Evolutionary conservation across 2,113 vertebrate genomes (phyloP).

Genomic region (Caranx ignobilis): DNA sequence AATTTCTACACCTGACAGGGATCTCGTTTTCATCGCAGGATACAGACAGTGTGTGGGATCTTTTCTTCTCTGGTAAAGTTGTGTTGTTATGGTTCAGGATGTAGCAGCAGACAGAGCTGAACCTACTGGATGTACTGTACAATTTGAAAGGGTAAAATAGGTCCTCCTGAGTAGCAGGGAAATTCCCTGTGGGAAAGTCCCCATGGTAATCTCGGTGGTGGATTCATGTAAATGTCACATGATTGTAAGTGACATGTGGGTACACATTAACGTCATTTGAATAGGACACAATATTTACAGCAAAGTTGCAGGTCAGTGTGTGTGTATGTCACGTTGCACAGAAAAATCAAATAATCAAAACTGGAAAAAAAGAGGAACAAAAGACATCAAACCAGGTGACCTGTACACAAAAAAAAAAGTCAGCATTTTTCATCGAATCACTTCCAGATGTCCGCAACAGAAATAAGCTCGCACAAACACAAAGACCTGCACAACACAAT

Average conservation of each 20-base stretch:
- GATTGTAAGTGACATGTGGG: background rate
- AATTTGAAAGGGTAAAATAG: background rate
- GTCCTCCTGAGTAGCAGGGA: slow-evolving; percentile 16
- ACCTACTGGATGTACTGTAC: background rate
- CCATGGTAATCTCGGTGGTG: background rate
- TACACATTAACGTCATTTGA: background rate
- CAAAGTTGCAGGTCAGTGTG: background rate
- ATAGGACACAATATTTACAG: background rate
- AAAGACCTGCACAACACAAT: slow-evolving; percentile 44
- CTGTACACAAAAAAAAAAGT: background rate
- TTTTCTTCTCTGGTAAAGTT: background rate
- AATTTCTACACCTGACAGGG: background rate
- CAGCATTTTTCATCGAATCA: slow-evolving; percentile 29
- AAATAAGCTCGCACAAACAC: slow-evolving; percentile 58
- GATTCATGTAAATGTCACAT: background rate
- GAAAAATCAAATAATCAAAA: background rate
- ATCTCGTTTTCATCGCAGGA: background rate
- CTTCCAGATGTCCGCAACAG: slow-evolving; percentile 66
- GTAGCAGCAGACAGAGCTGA: background rate
- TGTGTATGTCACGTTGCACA: too few species aligned
- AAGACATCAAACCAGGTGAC: slow-evolving; percentile 11
- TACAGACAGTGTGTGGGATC: background rate
- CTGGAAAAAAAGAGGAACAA: background rate
- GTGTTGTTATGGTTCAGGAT: background rate
- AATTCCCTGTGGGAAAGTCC: slow-evolving; percentile 37